A percentile compares a stretch with the other conserved stretches of the same genome.
Conservation (phyloP, 35 echinoderm and acorn worm genomes). For the Diadema setosum region DNA sequence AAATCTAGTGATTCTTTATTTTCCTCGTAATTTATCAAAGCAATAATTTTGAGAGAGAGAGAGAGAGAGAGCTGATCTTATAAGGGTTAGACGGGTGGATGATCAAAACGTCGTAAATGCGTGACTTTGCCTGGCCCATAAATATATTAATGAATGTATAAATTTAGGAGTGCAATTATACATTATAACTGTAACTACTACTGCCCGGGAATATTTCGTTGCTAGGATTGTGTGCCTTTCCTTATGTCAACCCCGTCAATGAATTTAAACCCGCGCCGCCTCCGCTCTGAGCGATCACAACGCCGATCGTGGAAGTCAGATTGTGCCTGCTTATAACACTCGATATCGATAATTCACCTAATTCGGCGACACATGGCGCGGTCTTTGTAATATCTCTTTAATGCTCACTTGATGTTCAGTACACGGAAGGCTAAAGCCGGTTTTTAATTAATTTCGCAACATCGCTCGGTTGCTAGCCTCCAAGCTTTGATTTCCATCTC, state of each 20-base stretch:
- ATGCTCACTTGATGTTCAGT: neutral
- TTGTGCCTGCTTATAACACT: neutral
- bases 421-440: neutral
- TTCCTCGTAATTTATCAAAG: too few relatives aligned
- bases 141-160: too few relatives aligned
- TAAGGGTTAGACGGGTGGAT: too few relatives aligned
- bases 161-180: too few relatives aligned
- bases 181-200: too few relatives aligned
- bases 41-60: too few relatives aligned
- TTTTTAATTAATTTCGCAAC: slow-evolving; percentile 1
- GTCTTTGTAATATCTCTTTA: slow-evolving; percentile 12
- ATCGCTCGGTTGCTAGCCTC: neutral
- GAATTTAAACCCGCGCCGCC: neutral
- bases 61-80: too few relatives aligned
- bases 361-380: too few relatives aligned
- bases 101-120: too few relatives aligned
- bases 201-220: too few relatives aligned
- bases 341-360: neutral
- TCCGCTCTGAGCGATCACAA: neutral
- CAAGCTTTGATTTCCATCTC: neutral
- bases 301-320: neutral
- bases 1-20: too few relatives aligned
- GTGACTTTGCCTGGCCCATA: too few relatives aligned
- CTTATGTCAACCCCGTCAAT: neutral
- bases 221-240: neutral